phyloP scores from a whole-genome alignment of 1,140 invertebrate species.

The Ceratina japonica region DNA sequence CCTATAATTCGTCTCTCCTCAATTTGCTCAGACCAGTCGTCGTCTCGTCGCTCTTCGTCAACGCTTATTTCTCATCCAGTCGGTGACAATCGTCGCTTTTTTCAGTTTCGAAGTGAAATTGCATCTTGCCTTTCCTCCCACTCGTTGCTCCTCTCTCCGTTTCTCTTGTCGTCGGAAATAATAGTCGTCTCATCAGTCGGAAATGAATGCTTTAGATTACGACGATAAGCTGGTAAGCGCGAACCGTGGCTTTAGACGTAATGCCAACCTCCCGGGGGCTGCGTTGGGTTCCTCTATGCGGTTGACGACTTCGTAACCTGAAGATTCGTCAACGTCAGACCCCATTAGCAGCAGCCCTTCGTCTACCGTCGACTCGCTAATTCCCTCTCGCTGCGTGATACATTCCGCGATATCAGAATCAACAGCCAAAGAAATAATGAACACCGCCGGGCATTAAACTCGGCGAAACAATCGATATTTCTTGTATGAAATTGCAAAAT shows the following conservation, averaged over 20 bases:
- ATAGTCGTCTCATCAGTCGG: conserved; percentile 47
- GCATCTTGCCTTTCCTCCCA: neutral
- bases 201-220: conserved; percentile 58
- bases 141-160: neutral
- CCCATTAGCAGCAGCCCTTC: conserved; percentile 69
- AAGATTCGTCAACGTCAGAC: conserved; percentile 74
- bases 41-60: neutral
- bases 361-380: conserved; percentile 64
- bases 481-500: too few species aligned
- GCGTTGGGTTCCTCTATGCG: conserved; percentile 43
- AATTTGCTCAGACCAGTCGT: neutral
- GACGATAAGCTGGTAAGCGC: conserved; percentile 50
- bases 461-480: too few species aligned
- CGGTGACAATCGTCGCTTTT: neutral
- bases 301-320: conserved; percentile 71
- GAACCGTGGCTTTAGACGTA: conserved; percentile 48
- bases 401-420: neutral
- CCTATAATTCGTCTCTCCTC: too few species aligned
- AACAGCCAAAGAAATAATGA: neutral
- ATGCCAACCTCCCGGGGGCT: conserved; percentile 35
- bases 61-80: neutral
- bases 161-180: conserved; percentile 25
- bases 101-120: conserved; percentile 23
- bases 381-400: conserved; percentile 51
- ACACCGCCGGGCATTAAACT: neutral